A percentile compares a stretch with the other conserved stretches of the same genome.
phyloP scores from a whole-genome alignment of 2,888 invertebrate species.

The Corythucha ciliata region DNA sequence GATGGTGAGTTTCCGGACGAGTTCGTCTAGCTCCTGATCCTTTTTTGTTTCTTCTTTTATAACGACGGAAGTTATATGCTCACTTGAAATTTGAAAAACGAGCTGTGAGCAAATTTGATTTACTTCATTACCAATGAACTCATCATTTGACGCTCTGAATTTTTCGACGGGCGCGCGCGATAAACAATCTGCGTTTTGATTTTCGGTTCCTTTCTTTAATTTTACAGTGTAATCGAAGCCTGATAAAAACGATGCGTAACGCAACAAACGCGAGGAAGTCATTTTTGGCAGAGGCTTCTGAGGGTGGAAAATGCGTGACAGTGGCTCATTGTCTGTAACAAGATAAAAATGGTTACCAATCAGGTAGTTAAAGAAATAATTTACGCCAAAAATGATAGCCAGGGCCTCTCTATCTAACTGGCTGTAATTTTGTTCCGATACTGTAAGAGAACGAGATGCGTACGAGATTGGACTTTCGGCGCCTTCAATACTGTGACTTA shows the following conservation, averaged over 20 bases:
- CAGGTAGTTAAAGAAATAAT: conserved; percentile 11
- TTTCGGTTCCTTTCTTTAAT: conserved; percentile 14
- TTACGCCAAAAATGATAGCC: neutral
- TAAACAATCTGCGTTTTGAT: conserved; percentile 25
- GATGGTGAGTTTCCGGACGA: neutral
- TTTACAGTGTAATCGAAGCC: conserved; percentile 9
- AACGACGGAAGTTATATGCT: neutral
- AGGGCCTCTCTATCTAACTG: conserved; percentile 17
- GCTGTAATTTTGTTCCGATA: conserved; percentile 37
- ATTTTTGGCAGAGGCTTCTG: neutral
- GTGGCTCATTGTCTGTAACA: conserved; percentile 22
- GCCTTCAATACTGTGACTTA: conserved; percentile 23
- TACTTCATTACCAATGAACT: no score
- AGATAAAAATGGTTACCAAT: no score
- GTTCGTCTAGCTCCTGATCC: neutral
- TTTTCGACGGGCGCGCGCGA: conserved; percentile 5
- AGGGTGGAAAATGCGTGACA: conserved; percentile 15
- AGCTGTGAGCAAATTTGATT: neutral
- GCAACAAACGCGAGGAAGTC: conserved; percentile 1
- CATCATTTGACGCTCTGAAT: neutral
- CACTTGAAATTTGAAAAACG: conserved; percentile 14
- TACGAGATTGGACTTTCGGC: conserved; percentile 27
- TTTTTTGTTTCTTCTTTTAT: conserved; percentile 10
- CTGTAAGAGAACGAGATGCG: conserved; percentile 32
- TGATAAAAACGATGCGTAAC: conserved; percentile 15